phyloP scores from a whole-genome alignment of 1,140 invertebrate species.

The Diabrotica undecimpunctata region DNA sequence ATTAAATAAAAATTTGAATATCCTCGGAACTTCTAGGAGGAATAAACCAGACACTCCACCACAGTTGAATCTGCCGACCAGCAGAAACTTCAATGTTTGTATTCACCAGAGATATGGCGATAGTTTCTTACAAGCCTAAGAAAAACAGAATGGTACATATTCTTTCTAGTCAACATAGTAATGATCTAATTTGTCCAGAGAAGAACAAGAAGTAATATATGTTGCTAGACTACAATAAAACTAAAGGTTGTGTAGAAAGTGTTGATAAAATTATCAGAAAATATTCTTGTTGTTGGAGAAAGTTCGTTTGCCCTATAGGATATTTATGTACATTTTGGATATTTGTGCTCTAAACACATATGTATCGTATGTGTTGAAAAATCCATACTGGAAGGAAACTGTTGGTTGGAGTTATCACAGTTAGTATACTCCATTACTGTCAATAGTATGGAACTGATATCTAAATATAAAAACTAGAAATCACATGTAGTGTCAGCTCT shows the following conservation, averaged over 20 bases:
- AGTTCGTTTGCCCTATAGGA: no score
- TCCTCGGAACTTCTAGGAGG: conserved; percentile 39
- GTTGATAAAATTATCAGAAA: no score
- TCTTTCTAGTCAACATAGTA: conserved; percentile 34
- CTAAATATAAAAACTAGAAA: no score
- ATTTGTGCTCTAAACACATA: no score
- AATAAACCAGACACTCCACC: conserved; percentile 6
- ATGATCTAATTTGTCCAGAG: background rate
- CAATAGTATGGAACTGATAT: no score
- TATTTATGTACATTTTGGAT: no score
- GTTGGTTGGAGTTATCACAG: no score
- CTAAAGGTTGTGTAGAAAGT: conserved; percentile 28
- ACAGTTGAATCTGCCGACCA: conserved; percentile 7
- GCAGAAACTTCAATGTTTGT: conserved; percentile 33
- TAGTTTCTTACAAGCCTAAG: conserved; percentile 36
- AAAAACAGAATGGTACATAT: conserved; percentile 33
- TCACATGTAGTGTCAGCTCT: no score
- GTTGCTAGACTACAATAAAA: conserved; percentile 33
- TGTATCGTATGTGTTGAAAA: no score
- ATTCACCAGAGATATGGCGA: conserved; percentile 32
- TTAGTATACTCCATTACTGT: no score
- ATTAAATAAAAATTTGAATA: conserved; percentile 35
- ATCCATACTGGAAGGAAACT: no score
- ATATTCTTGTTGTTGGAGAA: conserved; percentile 18
- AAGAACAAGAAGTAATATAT: conserved; percentile 43